Evolutionary conservation across 2,888 invertebrate genomes (phyloP).

Genomic region (Scaeva pyrastri): DNA sequence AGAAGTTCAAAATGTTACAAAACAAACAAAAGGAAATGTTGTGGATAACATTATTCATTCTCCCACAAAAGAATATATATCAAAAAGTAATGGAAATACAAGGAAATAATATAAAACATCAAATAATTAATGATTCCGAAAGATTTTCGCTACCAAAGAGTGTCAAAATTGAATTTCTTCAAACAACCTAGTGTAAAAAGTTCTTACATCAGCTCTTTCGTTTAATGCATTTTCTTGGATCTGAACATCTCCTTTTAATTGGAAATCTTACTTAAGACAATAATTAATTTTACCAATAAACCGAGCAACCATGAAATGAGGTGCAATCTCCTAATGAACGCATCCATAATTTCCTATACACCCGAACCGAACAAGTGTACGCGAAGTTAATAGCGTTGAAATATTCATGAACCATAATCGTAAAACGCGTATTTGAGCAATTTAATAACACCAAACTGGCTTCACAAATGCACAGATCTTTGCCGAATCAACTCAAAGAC

Average conservation of each 20-base stretch:
- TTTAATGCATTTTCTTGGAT: background rate
- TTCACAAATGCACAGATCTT: too few relatives aligned
- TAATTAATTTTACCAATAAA: background rate
- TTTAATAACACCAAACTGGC: background rate
- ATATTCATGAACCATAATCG: background rate
- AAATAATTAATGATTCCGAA: background rate
- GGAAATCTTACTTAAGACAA: background rate
- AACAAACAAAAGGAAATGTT: background rate
- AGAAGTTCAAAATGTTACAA: background rate
- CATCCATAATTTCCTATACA: too few relatives aligned
- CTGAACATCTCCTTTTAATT: background rate
- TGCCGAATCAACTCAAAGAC: background rate
- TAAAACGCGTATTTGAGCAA: constrained; percentile 15
- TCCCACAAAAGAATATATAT: background rate
- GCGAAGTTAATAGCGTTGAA: background rate
- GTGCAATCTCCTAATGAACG: background rate
- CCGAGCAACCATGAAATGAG: background rate
- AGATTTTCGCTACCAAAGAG: too few relatives aligned
- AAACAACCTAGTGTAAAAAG: background rate
- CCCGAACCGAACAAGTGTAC: background rate
- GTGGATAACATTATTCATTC: too few relatives aligned
- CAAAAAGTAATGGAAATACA: background rate
- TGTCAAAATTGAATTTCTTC: background rate
- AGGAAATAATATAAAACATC: background rate
- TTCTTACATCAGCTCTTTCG: constrained; percentile 13